Evolutionary conservation across 2,113 vertebrate species (phyloP).

Genomic region (Illadopsis cleaveri): DNA sequence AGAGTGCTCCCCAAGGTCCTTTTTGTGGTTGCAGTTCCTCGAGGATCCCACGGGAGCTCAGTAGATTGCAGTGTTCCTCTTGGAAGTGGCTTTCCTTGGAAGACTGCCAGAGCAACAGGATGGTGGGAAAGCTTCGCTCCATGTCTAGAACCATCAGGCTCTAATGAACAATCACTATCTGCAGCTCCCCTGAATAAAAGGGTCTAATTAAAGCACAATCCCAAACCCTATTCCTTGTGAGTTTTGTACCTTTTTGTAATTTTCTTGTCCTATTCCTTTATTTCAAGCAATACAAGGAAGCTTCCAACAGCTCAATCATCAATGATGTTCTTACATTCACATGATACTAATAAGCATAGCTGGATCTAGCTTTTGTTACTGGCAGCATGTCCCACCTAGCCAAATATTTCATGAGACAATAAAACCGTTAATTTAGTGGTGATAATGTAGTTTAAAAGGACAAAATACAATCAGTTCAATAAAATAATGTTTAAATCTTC

Average conservation of each 20-base stretch:
- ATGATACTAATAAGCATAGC: background rate
- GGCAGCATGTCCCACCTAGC: background rate
- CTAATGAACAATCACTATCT: background rate
- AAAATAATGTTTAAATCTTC: background rate
- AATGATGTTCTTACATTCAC: background rate
- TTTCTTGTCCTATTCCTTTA: background rate
- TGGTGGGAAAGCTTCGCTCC: conserved; percentile 48
- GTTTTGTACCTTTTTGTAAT: background rate
- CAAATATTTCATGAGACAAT: background rate
- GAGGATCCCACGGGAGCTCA: background rate
- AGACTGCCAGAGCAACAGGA: background rate
- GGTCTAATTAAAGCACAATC: background rate
- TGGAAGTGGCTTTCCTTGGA: conserved; percentile 27
- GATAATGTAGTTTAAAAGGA: background rate
- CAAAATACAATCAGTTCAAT: background rate
- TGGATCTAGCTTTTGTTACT: background rate
- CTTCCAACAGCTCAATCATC: background rate
- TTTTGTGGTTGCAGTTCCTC: background rate
- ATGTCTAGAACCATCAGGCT: background rate
- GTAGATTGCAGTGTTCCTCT: conserved; percentile 12
- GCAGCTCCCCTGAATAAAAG: background rate
- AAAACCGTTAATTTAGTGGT: background rate
- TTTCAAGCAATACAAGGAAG: background rate
- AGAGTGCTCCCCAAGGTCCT: background rate
- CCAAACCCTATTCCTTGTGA: background rate